A percentile compares a stretch with the other conserved stretches of the same genome.
Evolutionary conservation across 2,113 vertebrate species (phyloP).

Genomic region (Poeciliopsis turrubarensis): DNA sequence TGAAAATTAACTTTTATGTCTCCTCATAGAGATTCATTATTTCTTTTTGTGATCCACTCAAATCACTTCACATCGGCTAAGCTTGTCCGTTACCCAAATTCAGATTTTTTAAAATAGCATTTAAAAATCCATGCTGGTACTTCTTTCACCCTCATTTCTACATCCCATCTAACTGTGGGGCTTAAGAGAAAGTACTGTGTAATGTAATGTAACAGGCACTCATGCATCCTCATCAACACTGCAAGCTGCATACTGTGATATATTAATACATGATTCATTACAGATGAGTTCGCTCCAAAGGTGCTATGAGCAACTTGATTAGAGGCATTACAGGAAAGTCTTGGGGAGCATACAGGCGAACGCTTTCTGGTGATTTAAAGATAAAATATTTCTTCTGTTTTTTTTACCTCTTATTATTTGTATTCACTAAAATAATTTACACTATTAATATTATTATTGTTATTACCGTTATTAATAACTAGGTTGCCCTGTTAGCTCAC

Average conservation of each 20-base stretch:
- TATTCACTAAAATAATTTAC: too few relatives aligned
- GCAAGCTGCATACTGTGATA: constrained; percentile 28
- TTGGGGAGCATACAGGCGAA: background rate
- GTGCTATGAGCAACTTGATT: constrained; percentile 6
- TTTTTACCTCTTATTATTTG: too few relatives aligned
- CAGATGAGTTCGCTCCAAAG: constrained; percentile 27
- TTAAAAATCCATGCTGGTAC: constrained; percentile 37
- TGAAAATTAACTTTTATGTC: constrained; percentile 13
- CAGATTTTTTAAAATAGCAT: constrained; percentile 38
- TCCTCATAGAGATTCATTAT: background rate
- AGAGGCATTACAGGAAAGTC: constrained; percentile 2
- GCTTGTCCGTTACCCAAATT: constrained; percentile 3
- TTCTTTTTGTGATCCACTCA: background rate
- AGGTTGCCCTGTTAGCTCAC: background rate
- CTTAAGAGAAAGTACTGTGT: constrained; percentile 13
- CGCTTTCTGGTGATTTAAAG: constrained; percentile 26
- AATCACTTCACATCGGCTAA: background rate
- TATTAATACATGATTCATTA: constrained; percentile 50
- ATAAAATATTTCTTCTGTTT: background rate
- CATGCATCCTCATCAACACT: constrained; percentile 8
- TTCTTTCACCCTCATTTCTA: background rate
- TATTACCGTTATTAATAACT: too few relatives aligned
- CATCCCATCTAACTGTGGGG: background rate
- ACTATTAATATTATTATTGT: too few relatives aligned
- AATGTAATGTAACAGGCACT: constrained; percentile 4